Evolutionary conservation across 2,113 vertebrate species (phyloP).

Genomic region (Abramis brama): DNA sequence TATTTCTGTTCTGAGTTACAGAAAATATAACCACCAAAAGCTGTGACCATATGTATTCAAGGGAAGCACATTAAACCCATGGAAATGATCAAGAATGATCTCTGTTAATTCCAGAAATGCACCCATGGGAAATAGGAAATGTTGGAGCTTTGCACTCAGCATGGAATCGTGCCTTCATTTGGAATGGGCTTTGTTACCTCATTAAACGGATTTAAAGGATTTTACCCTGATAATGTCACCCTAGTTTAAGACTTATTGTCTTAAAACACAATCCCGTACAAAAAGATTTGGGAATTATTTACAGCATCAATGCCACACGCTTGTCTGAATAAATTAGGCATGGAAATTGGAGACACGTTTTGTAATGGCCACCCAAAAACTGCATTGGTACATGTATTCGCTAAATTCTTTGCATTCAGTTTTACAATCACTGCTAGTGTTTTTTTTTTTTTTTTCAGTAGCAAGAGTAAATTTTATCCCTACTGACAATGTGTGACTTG

Average conservation of each 20-base stretch:
- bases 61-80: constrained; percentile 30
- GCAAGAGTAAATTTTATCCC: neutral
- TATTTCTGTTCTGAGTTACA: neutral
- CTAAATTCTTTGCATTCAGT: neutral
- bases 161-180: constrained; percentile 37
- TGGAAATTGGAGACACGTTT: neutral
- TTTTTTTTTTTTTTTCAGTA: neutral
- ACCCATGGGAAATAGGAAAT: constrained; percentile 37
- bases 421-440: neutral
- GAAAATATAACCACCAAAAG: constrained; percentile 23
- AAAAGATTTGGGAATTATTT: constrained; percentile 48
- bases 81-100: constrained; percentile 31
- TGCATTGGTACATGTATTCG: neutral
- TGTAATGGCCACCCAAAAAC: neutral
- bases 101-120: constrained; percentile 29
- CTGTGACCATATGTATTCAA: constrained; percentile 8
- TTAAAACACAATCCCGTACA: constrained; percentile 41
- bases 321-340: constrained; percentile 38
- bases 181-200: constrained; percentile 46
- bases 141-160: constrained; percentile 32
- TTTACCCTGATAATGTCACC: constrained; percentile 50
- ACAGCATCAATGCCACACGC: constrained; percentile 13
- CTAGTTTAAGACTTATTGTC: constrained; percentile 52
- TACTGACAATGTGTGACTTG: neutral
- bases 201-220: constrained; percentile 59